Evolutionary conservation across 2,113 vertebrate species (phyloP).

Genomic region (Oryzias celebensis): DNA sequence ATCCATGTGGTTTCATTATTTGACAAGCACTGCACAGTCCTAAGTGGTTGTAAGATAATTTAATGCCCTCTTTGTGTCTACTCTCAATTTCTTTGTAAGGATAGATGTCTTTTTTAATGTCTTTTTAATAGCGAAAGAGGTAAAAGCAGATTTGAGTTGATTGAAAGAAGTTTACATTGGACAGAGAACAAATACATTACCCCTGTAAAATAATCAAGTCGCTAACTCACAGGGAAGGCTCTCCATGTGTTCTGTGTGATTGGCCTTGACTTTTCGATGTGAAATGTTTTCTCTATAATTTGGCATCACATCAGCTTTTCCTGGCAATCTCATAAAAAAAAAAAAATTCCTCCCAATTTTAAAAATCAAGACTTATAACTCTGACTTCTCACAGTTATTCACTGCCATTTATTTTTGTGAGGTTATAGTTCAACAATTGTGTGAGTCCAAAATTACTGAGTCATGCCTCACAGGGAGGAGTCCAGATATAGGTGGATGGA

Average conservation of each 20-base stretch:
- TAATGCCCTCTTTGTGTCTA: constrained; percentile 12
- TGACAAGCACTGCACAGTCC: constrained; percentile 33
- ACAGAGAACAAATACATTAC: constrained; percentile 35
- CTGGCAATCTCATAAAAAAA: no score
- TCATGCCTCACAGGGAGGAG: constrained; percentile 4
- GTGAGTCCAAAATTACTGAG: constrained; percentile 19
- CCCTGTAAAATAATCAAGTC: constrained; percentile 22
- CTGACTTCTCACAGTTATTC: background rate
- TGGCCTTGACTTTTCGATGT: background rate
- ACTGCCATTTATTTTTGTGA: constrained; percentile 2
- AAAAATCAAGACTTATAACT: background rate
- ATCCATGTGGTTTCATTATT: constrained; percentile 32
- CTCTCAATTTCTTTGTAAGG: constrained; percentile 35
- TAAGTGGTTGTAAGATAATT: constrained; percentile 28
- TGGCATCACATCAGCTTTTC: no score
- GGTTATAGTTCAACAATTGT: constrained; percentile 31
- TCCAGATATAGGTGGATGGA: constrained; percentile 18
- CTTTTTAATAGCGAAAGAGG: constrained; percentile 50
- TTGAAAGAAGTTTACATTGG: constrained; percentile 34
- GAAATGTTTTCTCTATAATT: no score
- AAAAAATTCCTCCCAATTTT: no score
- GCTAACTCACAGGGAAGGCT: constrained; percentile 9
- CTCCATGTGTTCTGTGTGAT: constrained; percentile 1
- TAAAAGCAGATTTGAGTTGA: constrained; percentile 22
- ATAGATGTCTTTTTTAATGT: constrained; percentile 61